Base-by-base conservation (phyloP, 2,797 vertebrate species). In the Psittacula echo region DNA sequence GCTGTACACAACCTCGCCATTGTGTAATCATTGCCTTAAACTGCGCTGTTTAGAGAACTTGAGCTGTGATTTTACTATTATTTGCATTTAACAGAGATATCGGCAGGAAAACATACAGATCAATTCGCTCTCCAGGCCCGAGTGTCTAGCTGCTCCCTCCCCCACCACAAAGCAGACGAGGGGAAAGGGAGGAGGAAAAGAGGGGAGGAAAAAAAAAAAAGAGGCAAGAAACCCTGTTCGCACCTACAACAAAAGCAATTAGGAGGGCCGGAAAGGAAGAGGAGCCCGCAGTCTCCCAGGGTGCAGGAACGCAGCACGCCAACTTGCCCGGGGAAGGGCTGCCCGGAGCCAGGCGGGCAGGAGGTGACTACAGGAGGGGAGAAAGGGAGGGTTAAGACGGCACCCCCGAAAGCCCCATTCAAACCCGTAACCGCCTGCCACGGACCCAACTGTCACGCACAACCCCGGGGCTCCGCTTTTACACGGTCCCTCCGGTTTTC, bases 201-300 rank as follows among this genome's bases (percentile, higher is more conserved):
- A 71, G 29, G 3, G 8, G 16, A 4, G 3, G 2, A 2, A 3
- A 8, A 39, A 39, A 39, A 39, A 39, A 39, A 18, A 42, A 9
- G 29, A 45, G 24, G 30, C 30, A 73, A 22, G 9, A 81, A 80
- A 17, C 17, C 54, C 22, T 37, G n/a, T 61, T 87, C 58, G 19
- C 81, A 85, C 68, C 71, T 68, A 86, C 54, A 94, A 96, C 90
- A 93, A 96, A 94, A 95, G 82, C 79, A 34, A 44, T 48, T 20
- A 42, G 39, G 61, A 73, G 37, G 21, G 64, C 64, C 68, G 51
- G 77, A 20, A 62, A 56, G 56, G 68, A 75, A 71, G 14, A 17
- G 32, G 24, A 51, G 23, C 2, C 14, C 6, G 76, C 85, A 83
- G 58, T 37, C 53, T 23, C 53, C 13, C 44, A 24, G 72, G 79